phyloP scores from a whole-genome alignment of 1,140 invertebrate species.

The Macrobrachium rosenbergii region DNA sequence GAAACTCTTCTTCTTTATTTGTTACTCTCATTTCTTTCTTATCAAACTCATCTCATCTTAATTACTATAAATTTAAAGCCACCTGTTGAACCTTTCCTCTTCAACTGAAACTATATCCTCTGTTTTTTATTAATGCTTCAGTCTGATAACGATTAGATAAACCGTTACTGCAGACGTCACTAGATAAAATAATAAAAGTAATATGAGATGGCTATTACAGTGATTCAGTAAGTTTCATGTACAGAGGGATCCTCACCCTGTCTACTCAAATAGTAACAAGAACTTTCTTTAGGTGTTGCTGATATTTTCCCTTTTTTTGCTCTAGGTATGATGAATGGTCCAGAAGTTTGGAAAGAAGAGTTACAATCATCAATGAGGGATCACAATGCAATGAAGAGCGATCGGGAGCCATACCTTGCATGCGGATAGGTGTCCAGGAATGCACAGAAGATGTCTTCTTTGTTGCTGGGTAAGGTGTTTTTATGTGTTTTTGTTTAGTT shows the following conservation, averaged over 20 bases:
- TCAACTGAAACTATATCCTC: too few species aligned
- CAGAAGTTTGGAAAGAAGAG: not conserved
- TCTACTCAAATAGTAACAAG: not conserved
- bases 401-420: constrained; percentile 56
- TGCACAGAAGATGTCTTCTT: constrained; percentile 31
- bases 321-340: constrained; percentile 49
- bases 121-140: too few species aligned
- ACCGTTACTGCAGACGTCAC: too few species aligned
- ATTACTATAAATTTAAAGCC: too few species aligned
- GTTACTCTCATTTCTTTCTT: too few species aligned
- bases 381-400: constrained; percentile 49
- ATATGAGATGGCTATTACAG: not conserved
- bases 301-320: not conserved
- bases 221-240: too few species aligned
- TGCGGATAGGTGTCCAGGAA: constrained; percentile 37
- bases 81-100: too few species aligned
- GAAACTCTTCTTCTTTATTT: too few species aligned
- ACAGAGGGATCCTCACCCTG: too few species aligned
- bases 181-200: not conserved
- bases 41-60: too few species aligned
- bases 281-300: not conserved
- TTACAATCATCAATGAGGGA: constrained; percentile 53
- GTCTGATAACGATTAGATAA: too few species aligned
- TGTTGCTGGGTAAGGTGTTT: constrained; percentile 37
- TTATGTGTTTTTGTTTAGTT: not conserved